phyloP scores from a whole-genome alignment of 2,113 vertebrate genomes.

The Uria aalge region DNA sequence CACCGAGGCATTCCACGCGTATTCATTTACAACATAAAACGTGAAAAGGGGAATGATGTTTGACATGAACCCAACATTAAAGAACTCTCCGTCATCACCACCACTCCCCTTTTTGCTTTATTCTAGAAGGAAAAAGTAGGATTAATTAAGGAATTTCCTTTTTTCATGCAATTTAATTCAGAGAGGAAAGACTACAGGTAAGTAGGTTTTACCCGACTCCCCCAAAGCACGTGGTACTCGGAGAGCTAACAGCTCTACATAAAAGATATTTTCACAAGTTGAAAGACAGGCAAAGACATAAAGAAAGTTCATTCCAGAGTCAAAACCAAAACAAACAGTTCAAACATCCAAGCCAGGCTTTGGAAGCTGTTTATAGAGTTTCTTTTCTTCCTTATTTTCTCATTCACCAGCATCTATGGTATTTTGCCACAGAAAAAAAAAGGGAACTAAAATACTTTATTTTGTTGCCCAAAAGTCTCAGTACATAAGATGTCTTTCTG shows the following conservation, averaged over 20 bases:
- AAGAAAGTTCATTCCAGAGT: neutral
- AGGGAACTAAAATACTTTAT: neutral
- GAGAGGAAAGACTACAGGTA: neutral
- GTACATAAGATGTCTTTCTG: neutral
- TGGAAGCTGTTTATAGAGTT: neutral
- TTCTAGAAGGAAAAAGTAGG: neutral
- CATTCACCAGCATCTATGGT: neutral
- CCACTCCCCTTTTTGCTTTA: neutral
- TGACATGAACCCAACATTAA: neutral
- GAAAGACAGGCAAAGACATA: neutral
- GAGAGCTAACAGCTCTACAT: neutral
- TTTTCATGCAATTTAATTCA: neutral
- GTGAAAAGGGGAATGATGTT: neutral
- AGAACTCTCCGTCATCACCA: neutral
- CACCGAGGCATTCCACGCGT: neutral
- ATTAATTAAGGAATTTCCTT: neutral
- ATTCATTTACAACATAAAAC: neutral
- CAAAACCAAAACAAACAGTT: neutral
- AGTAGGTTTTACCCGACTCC: neutral
- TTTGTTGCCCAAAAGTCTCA: neutral
- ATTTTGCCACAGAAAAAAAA: neutral
- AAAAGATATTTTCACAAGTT: neutral
- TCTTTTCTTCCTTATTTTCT: neutral
- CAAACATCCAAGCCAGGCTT: neutral
- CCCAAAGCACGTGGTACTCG: neutral